Conservation (phyloP, 2,113 vertebrate genomes). For the Aspidoscelis tigris region DNA sequence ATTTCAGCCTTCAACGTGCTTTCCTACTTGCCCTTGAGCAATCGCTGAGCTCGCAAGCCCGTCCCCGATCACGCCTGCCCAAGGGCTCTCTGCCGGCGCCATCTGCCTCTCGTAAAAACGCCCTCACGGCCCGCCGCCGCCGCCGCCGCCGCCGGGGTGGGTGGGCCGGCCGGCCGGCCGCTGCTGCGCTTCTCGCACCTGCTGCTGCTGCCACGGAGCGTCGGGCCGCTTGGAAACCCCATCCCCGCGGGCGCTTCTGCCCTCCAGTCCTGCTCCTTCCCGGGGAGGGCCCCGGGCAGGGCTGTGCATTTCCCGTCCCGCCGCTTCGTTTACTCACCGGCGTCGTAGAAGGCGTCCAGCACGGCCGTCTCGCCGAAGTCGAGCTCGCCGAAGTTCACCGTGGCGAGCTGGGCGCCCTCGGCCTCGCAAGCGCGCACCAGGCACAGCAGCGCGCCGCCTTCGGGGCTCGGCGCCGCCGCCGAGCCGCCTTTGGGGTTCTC, state of each 20-base stretch:
- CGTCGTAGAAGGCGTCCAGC: constrained; percentile 93
- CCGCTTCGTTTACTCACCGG: constrained; percentile 78
- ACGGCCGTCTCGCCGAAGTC: constrained; percentile 90
- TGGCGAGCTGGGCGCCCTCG: constrained; percentile 85
- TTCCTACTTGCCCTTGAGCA: background rate
- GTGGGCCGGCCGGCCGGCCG: background rate
- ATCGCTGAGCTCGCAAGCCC: background rate
- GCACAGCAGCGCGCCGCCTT: constrained; percentile 85
- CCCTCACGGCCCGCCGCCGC: too few relatives aligned
- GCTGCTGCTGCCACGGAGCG: background rate
- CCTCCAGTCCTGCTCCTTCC: background rate
- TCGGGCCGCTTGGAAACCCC: too few relatives aligned
- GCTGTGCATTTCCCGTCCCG: accelerated
- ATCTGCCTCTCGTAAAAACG: too few relatives aligned
- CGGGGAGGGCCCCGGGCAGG: background rate
- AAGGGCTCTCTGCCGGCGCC: background rate
- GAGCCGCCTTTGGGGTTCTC: constrained; percentile 74
- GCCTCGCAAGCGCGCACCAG: constrained; percentile 87
- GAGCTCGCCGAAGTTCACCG: constrained; percentile 85
- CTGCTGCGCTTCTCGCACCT: too few relatives aligned
- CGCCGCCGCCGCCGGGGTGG: background rate
- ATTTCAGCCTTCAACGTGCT: background rate
- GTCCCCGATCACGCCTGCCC: background rate
- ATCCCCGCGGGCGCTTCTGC: background rate
- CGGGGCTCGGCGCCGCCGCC: constrained; percentile 80